A percentile compares a stretch with the other conserved stretches of the same genome.
These are phyloP conservation scores for Tribolium freemani DNA, from an alignment of 2,888 invertebrate genomes.

Conservation along the genomic window DNA sequence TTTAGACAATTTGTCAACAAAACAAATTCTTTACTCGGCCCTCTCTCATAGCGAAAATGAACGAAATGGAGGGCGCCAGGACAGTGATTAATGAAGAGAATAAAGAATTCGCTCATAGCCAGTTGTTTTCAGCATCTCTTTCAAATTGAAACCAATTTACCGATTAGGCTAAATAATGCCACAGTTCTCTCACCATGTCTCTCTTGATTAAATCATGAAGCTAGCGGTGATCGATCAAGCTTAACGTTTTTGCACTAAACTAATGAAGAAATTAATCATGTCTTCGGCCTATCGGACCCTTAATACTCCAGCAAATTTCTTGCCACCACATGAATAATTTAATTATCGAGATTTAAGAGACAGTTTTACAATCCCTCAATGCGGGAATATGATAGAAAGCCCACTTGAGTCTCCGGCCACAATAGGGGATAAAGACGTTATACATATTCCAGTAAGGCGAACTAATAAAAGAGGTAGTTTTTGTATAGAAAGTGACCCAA, in stretches of 20 bases:
- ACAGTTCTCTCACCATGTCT: constrained; percentile 30
- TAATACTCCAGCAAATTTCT: constrained; percentile 7
- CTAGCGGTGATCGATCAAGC: constrained; percentile 47
- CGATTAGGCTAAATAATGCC: constrained; percentile 53
- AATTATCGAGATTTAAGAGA: not conserved
- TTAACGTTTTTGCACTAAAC: constrained; percentile 34
- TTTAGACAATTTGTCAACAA: constrained; percentile 54
- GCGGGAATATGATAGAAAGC: not conserved
- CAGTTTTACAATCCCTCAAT: not conserved
- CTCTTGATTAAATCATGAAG: constrained; percentile 44
- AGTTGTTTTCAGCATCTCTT: constrained; percentile 50
- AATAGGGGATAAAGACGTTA: not conserved
- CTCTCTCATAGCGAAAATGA: constrained; percentile 46
- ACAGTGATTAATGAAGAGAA: constrained; percentile 60
- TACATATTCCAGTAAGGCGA: constrained; percentile 6
- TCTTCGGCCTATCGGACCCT: constrained; percentile 3
- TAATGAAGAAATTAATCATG: constrained; percentile 39
- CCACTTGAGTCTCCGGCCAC: not conserved
- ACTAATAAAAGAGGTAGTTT: constrained; percentile 11
- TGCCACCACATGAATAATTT: not conserved
- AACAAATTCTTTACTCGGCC: constrained; percentile 51
- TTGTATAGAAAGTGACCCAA: constrained; percentile 16
- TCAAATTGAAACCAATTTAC: constrained; percentile 57
- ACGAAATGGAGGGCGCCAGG: constrained; percentile 46
- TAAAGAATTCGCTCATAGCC: constrained; percentile 56